Evolutionary conservation across 2,888 invertebrate species (phyloP), one percentile per base, ranked within the genome.

Genomic region (Eupithecia dodoneata): DNA sequence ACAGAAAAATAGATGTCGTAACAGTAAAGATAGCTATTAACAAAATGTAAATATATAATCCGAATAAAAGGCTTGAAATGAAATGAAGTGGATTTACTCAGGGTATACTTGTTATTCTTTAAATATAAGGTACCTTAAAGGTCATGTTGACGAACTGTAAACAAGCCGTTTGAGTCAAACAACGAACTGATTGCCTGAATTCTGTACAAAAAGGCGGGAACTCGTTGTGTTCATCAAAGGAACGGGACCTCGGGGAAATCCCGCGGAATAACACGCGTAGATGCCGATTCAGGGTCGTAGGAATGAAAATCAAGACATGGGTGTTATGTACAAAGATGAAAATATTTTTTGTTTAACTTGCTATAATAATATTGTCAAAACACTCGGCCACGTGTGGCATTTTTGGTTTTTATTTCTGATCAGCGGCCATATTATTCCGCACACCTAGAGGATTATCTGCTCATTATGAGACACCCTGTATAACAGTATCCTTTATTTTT

Each of bases 241-340:
- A 79, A 79, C 75, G 65, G 71, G 75, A 75, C 82, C 82, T 79
- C 65, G 30, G 83, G 82, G 82, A 82, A 81, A 82, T 82, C 76
- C 52, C 59, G 74, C 73, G 78, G 79, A 80, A 76, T 76, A 80
- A 63, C n/a, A 65, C 70, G 70, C 18, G 12, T n/a, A 47, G 47
- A 70, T 18, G 13, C 18, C 45, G 2, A 70, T 18, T 70, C 47
- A 47, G 45, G 47, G 5, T 70, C 45, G n/a, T 45, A 45, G n/a
- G 70, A 12, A 49, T 70, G 47, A 49, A 12, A 66, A 66, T 15
- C 42, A 66, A 66, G 18, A 63, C 18, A n/a, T 18, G 44, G 67
- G 45, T 66, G 7, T 2, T 49, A 18, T 18, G 59, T 18, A 7
- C 2, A n/a, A n/a, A n/a, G 15, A 2, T 52, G 52, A 52, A 15